Percentiles rank a stretch among this genome's conserved stretches.
Conservation (phyloP, 2,888 invertebrate genomes). For the Glyphotaelius pellucidus region DNA sequence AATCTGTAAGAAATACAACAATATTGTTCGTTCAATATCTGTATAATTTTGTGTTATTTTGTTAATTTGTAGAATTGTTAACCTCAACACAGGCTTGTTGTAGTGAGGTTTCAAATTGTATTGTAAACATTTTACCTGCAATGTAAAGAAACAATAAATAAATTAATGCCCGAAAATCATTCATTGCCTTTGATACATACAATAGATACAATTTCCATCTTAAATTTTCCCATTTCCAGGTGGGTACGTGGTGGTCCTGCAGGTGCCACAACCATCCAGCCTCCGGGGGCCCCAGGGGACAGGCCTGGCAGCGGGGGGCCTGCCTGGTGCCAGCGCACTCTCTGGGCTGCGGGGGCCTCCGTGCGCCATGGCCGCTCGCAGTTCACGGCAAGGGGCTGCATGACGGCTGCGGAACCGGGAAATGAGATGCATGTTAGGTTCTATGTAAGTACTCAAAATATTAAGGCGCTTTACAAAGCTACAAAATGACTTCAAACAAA, state of each 20-base stretch:
- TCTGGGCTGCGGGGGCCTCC: conserved; percentile 87
- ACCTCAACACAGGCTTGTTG: too few relatives aligned
- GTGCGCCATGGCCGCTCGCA: conserved; percentile 84
- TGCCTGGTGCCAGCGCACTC: conserved; percentile 77
- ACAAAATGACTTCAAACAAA: not conserved
- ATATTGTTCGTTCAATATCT: too few relatives aligned
- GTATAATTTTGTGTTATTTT: too few relatives aligned
- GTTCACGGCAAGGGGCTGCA: conserved; percentile 86
- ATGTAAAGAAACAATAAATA: too few relatives aligned
- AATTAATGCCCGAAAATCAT: too few relatives aligned
- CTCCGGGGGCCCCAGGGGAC: not conserved
- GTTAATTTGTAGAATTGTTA: too few relatives aligned
- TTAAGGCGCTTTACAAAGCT: not conserved
- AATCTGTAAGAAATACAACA: too few relatives aligned
- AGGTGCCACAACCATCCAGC: conserved; percentile 1
- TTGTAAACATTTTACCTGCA: too few relatives aligned
- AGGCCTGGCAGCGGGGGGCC: conserved; percentile 7
- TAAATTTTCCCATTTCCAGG: conserved; percentile 37
- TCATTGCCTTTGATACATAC: too few relatives aligned
- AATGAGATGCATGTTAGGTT: conserved; percentile 89
- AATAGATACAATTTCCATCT: not conserved
- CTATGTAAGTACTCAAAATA: conserved; percentile 83
- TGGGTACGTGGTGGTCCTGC: conserved; percentile 59
- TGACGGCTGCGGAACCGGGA: conserved; percentile 93
- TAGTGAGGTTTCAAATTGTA: too few relatives aligned